Conservation (phyloP, 2,888 invertebrate genomes). For the Trissoscelio sp. region DNA sequence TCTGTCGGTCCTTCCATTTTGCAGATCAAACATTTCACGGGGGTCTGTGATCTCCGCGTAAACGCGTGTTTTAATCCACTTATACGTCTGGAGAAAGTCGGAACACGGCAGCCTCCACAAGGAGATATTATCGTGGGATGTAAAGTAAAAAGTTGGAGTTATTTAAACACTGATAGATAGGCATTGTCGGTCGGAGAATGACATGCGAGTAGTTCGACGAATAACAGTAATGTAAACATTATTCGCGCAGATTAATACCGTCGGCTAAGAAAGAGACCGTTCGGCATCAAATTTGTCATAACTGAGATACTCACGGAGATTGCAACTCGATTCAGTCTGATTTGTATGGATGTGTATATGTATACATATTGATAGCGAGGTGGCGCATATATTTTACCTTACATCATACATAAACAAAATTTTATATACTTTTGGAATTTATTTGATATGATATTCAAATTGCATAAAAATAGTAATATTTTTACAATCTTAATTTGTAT, state of each 20-base stretch:
- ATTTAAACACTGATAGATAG: conserved; percentile 23
- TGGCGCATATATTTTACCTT: no score
- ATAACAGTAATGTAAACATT: conserved; percentile 34
- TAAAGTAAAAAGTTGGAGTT: conserved; percentile 29
- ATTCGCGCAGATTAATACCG: conserved; percentile 10
- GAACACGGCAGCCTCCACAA: conserved; percentile 3
- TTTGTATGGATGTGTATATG: conserved; percentile 15
- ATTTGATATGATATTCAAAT: no score
- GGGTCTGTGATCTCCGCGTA: conserved; percentile 26
- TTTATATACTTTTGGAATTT: no score
- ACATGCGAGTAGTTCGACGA: conserved; percentile 22
- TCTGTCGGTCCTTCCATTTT: conserved; percentile 38
- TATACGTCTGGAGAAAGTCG: conserved; percentile 30
- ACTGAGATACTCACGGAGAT: conserved; percentile 14
- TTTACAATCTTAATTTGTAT: no score
- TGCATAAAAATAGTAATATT: no score
- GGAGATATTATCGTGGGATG: conserved; percentile 31
- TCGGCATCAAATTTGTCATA: conserved; percentile 16
- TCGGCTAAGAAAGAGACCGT: background rate
- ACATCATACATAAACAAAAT: no score
- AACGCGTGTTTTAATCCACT: conserved; percentile 62
- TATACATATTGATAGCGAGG: background rate
- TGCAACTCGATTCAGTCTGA: conserved; percentile 20
- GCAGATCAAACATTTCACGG: conserved; percentile 58
- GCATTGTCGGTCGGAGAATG: conserved; percentile 36